A percentile compares a stretch with the other conserved stretches of the same genome.
These are phyloP conservation scores for Diplazon laetatorius DNA, from an alignment of 2,888 invertebrate genomes.

Conservation along the genomic window DNA sequence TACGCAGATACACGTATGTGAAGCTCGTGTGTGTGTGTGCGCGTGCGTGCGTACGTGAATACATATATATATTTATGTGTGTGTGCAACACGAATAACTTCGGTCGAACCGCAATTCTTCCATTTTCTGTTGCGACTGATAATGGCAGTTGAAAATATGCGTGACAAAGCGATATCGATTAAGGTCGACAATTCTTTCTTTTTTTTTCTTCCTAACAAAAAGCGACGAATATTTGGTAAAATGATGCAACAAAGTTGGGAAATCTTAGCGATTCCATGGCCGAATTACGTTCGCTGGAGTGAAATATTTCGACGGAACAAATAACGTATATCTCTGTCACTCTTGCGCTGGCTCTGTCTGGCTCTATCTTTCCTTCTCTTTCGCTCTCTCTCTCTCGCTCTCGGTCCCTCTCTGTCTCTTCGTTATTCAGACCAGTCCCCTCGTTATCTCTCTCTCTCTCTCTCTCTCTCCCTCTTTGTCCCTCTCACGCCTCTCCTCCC, in stretches of 20 bases:
- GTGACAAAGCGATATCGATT: constrained; percentile 8
- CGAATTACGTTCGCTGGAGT: background rate
- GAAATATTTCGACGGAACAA: background rate
- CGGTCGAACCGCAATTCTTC: background rate
- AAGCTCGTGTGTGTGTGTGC: background rate
- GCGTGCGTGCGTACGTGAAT: background rate
- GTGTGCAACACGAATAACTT: background rate
- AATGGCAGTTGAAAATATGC: constrained; percentile 11
- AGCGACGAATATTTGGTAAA: background rate
- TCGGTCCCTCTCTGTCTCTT: background rate
- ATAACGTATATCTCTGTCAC: background rate
- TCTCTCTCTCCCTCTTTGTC: background rate
- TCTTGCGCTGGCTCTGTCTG: background rate
- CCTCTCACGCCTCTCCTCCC: background rate
- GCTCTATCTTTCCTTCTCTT: background rate
- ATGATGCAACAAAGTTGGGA: too few relatives aligned
- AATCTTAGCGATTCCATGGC: constrained; percentile 1
- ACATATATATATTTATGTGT: background rate
- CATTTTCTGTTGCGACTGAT: constrained; percentile 2
- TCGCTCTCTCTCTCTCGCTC: constrained; percentile 1
- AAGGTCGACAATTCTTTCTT: background rate
- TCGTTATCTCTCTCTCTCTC: background rate
- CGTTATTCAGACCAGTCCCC: background rate
- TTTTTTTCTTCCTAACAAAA: too few relatives aligned
- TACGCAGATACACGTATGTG: background rate